Percentiles rank a stretch among this genome's conserved stretches.
Evolutionary conservation across 1,140 invertebrate genomes (phyloP).

Genomic region (Adoxophyes honmai): DNA sequence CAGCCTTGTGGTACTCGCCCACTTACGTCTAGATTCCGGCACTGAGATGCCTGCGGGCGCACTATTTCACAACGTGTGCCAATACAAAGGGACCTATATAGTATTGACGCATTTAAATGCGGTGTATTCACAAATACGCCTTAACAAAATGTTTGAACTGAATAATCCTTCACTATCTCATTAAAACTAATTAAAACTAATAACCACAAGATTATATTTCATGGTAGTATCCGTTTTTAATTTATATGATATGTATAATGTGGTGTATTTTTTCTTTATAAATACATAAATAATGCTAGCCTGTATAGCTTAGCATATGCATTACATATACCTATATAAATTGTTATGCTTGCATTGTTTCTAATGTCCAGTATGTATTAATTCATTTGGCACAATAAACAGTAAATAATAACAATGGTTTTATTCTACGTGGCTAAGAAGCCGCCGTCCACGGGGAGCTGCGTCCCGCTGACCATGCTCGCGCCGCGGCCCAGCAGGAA

Average conservation of each 20-base stretch:
- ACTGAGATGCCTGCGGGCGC: too few relatives aligned
- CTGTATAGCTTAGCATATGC: constrained; percentile 54
- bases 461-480: constrained; percentile 87
- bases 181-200: constrained; percentile 40
- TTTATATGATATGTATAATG: constrained; percentile 39
- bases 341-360: constrained; percentile 74
- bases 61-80: not conserved
- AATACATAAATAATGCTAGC: constrained; percentile 47
- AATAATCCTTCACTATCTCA: constrained; percentile 53
- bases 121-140: not conserved
- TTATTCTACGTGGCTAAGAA: constrained; percentile 66
- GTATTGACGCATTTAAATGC: constrained; percentile 3
- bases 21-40: too few relatives aligned
- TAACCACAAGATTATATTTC: constrained; percentile 31
- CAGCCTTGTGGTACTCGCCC: too few relatives aligned
- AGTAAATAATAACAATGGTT: constrained; percentile 53
- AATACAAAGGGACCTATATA: not conserved
- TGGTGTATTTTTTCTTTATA: constrained; percentile 44
- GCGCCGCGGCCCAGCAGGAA: constrained; percentile 90
- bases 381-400: constrained; percentile 76
- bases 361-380: constrained; percentile 72
- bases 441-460: constrained; percentile 91
- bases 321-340: constrained; percentile 51
- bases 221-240: constrained; percentile 26
- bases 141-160: constrained; percentile 21